Percentiles rank a stretch among this genome's conserved stretches.
Conservation (phyloP, 1,140 invertebrate genomes). For the Ostrea edulis region DNA sequence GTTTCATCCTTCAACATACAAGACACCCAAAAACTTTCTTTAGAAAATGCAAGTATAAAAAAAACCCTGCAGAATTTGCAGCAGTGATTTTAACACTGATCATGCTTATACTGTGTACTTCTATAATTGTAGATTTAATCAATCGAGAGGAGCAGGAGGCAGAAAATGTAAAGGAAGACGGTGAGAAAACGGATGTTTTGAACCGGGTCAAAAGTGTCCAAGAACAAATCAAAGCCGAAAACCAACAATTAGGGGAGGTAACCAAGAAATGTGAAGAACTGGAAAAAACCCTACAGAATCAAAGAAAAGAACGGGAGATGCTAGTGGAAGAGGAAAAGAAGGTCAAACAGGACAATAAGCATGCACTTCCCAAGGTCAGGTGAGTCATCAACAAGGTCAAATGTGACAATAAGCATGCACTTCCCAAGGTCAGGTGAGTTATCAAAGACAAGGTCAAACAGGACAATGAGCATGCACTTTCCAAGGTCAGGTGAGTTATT, state of each 20-base stretch:
- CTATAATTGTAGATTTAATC: constrained; percentile 6
- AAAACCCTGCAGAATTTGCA: too few relatives aligned
- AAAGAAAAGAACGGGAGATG: constrained; percentile 44
- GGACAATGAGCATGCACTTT: neutral
- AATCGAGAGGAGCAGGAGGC: constrained; percentile 10
- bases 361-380: constrained; percentile 60
- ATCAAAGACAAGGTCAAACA: neutral
- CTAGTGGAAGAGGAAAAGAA: constrained; percentile 48
- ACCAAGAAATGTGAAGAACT: constrained; percentile 51
- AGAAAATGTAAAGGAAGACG: constrained; percentile 36
- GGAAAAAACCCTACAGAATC: constrained; percentile 44
- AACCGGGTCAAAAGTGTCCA: neutral
- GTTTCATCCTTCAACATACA: too few relatives aligned
- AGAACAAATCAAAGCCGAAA: neutral
- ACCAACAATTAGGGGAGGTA: constrained; percentile 24
- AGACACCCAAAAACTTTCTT: too few relatives aligned
- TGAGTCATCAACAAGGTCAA: constrained; percentile 25
- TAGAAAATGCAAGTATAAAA: too few relatives aligned
- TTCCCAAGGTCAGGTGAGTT: neutral
- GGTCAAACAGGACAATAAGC: constrained; percentile 53
- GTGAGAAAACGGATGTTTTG: constrained; percentile 1
- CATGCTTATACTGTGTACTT: too few relatives aligned
- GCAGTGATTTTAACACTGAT: too few relatives aligned
- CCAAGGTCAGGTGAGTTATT: neutral
- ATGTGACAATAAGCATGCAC: neutral